These are phyloP conservation scores for Zosterops pallidus DNA, from an alignment of 2,113 vertebrate species.

Conservation along the genomic window DNA sequence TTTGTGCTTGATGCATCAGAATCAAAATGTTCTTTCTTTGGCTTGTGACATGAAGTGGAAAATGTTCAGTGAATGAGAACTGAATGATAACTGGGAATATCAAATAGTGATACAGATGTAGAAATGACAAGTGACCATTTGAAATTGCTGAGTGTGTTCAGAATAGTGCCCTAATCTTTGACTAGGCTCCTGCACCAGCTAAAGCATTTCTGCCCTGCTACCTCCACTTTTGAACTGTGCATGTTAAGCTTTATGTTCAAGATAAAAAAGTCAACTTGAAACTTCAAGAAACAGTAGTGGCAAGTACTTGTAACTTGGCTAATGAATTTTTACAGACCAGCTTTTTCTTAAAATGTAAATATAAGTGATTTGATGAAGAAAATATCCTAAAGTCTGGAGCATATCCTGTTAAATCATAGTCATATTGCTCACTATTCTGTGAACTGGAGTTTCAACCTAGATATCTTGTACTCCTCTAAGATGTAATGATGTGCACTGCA, in stretches of 20 bases:
- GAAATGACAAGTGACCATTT: not conserved
- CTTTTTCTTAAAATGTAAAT: not conserved
- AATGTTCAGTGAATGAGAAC: not conserved
- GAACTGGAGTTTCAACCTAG: not conserved
- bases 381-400: not conserved
- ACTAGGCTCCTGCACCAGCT: constrained; percentile 5
- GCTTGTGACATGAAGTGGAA: not conserved
- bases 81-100: not conserved
- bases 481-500: not conserved
- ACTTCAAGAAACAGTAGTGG: not conserved
- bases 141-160: not conserved
- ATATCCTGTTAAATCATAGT: not conserved
- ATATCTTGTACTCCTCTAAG: not conserved
- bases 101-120: not conserved
- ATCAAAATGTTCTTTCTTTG: not conserved
- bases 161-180: not conserved
- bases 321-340: not conserved
- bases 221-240: not conserved
- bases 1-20: not conserved
- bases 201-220: constrained; percentile 44
- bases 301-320: not conserved
- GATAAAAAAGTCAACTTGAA: not conserved
- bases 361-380: not conserved
- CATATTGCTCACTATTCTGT: not conserved
- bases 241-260: constrained; percentile 17